Base-by-base conservation (phyloP, 2,797 vertebrate species). In the Taenioides sp. region DNA sequence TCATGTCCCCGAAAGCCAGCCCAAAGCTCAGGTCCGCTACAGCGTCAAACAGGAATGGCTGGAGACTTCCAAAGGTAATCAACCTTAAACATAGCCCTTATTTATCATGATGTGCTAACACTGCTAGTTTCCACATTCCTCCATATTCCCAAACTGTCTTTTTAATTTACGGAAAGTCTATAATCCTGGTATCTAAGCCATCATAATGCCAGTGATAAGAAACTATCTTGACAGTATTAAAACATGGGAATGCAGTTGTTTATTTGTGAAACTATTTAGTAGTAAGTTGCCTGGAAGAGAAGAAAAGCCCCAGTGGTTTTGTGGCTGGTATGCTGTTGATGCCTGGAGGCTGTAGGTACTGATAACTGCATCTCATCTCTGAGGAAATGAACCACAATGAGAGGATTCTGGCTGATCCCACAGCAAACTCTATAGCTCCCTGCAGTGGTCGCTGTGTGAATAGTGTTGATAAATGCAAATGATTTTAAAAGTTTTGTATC, bases 11-110 rank as follows among this genome's bases (percentile, higher is more conserved):
- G 97, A 99, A 87, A 98, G 97, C 84, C 97, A 98, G 74, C 97
- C 97, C n/a, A 97, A 98, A 90, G 97, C 97, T 74, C 96, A 97
- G 91, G 97, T 98, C 84, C 96, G 97, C 82, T 99, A 99, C 91
- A 99, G 97, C 0, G 96, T 99, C 91, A 98, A 98, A 71, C 97
- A 99, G 79, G 96, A 99, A 85, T 98, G 97, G 97, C 93, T 99
- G 67, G 97, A 98, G 86, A 94, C 95, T 0, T 99, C 97, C 62
- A 95, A 97, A 95, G 97, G 97, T 98, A 89, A 80, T 55, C 12
- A 67, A 31, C 25, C 7, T 6, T 25, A 31, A n/a, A 54, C 25
- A 55, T 37, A 52, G 58, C 65, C 52, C 49, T 69, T 65, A 14
- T 66, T 73, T 74, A 74, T 70, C 34, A 61, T 22, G 7, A 52